Percentiles rank a stretch among this genome's conserved stretches.
Evolutionary conservation across 1,140 invertebrate species (phyloP).

Genomic region (Microplitis demolitor): DNA sequence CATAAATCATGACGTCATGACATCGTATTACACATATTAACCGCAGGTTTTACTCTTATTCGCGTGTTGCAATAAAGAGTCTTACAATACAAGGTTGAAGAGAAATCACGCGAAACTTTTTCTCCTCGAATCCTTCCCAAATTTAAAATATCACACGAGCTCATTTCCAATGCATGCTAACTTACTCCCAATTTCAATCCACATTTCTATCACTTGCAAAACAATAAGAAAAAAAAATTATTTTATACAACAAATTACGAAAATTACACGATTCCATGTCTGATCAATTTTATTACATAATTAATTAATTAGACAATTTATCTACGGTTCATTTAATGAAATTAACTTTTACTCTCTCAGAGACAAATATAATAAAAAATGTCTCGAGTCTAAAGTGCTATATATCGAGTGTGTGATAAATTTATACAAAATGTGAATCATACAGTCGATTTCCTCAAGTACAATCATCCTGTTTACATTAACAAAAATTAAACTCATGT

Average conservation of each 20-base stretch:
- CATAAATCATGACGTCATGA: neutral
- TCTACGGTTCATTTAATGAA: too few relatives aligned
- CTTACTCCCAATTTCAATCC: neutral
- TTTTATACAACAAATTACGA: neutral
- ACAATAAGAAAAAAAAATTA: neutral
- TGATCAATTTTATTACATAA: too few relatives aligned
- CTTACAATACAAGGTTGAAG: neutral
- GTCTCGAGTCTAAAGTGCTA: too few relatives aligned
- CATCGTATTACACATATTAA: neutral
- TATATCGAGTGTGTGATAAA: too few relatives aligned
- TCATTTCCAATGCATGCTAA: neutral
- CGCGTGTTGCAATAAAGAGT: neutral
- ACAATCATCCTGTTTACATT: constrained; percentile 17
- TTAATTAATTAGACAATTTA: too few relatives aligned
- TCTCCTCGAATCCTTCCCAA: neutral
- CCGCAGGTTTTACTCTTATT: neutral
- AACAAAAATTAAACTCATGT: neutral
- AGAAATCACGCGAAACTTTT: neutral
- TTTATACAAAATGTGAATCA: neutral
- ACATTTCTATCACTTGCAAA: neutral
- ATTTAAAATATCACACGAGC: neutral
- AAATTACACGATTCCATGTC: too few relatives aligned
- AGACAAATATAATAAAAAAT: too few relatives aligned
- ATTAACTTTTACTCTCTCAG: too few relatives aligned
- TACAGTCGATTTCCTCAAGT: neutral